Evolutionary conservation across 2,888 invertebrate species (phyloP).

Genomic region (Sphaeridia pumilis): DNA sequence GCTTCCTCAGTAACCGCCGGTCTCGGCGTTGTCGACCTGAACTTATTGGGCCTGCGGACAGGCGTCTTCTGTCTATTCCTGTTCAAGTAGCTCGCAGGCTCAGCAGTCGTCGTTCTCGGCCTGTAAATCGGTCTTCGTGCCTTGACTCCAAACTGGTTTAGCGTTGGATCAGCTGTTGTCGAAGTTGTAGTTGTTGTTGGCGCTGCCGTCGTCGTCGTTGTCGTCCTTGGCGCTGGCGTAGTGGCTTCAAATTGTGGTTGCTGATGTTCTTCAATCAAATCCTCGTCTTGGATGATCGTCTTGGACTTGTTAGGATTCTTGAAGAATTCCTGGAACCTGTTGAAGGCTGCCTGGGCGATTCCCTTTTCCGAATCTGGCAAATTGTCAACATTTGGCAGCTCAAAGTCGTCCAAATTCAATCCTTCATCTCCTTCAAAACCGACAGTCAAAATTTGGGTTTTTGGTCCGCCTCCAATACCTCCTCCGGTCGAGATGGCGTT

Average conservation of each 20-base stretch:
- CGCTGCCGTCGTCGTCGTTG: slow-evolving; percentile 1
- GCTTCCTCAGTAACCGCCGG: background rate
- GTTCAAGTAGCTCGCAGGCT: background rate
- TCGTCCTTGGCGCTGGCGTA: background rate
- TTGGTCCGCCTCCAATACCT: too few species aligned
- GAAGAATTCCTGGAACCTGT: slow-evolving; percentile 33
- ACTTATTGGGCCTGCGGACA: slow-evolving; percentile 7
- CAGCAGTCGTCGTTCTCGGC: slow-evolving; percentile 4
- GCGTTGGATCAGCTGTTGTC: background rate
- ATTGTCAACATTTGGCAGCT: slow-evolving; percentile 19
- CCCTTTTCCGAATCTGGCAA: slow-evolving; percentile 26
- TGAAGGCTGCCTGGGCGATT: slow-evolving; percentile 33
- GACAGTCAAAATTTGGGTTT: slow-evolving; percentile 34
- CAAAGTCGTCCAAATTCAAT: slow-evolving; percentile 34
- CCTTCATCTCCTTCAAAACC: slow-evolving; percentile 35
- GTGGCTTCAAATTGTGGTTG: background rate
- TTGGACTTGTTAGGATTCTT: slow-evolving; percentile 20
- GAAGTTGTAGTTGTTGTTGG: background rate
- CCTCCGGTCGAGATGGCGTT: slow-evolving; percentile 6
- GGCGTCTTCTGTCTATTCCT: slow-evolving; percentile 4
- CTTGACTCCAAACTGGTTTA: too few species aligned
- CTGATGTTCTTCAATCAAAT: slow-evolving; percentile 6
- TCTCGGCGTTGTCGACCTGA: slow-evolving; percentile 2
- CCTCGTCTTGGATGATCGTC: slow-evolving; percentile 9
- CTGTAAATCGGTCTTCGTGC: slow-evolving; percentile 7